Evolutionary conservation across 2,113 vertebrate genomes (phyloP), one percentile per base, ranked within the genome.

Genomic region (Muscicapa adusta): DNA sequence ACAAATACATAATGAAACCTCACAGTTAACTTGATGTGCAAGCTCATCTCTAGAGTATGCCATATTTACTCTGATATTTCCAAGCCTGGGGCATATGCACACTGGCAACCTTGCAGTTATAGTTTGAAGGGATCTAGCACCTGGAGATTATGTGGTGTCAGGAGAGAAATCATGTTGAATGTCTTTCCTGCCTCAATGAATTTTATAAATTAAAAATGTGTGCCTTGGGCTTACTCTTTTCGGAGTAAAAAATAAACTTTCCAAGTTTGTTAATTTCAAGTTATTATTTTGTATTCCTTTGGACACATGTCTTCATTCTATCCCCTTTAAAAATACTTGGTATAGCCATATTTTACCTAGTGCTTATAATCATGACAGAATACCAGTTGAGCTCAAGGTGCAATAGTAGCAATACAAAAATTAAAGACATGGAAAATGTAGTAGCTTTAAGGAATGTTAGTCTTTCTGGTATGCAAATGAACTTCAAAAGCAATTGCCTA

Each of bases 181-280:
- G 48, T 47, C 22, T 93, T 91, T 92, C 62, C 40, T 72, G 75
- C 71, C 50, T 92, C 71, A 86, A 76, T 75, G n/a, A 26, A 96
- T 94, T 80, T 86, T 73, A 79, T 96, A 94, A 93, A 95, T 91
- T 97, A 96, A 95, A 97, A 97, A 73, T 84, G 9, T 72, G 13
- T 11, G 62, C 47, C 68, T 92, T 79, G 65, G 66, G 90, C 70
- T 94, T 96, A 75, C 29, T 81, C 20, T 57, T 82, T 88, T 80
- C 34, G 84, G n/a, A 76, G 48, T 19, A 54, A 91, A 91, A 78
- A 82, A 66, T 45, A 84, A 94, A 62, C 28, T 86, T 94, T 80
- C 34, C 19, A 74, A 51, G 26, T 74, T 81, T 20, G 63, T 63
- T 87, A 89, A 89, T 93, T 92, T 92, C 72, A 88, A 86, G 25